Evolutionary conservation across 1,140 invertebrate species (phyloP).

Genomic region (Drosophila sp.): DNA sequence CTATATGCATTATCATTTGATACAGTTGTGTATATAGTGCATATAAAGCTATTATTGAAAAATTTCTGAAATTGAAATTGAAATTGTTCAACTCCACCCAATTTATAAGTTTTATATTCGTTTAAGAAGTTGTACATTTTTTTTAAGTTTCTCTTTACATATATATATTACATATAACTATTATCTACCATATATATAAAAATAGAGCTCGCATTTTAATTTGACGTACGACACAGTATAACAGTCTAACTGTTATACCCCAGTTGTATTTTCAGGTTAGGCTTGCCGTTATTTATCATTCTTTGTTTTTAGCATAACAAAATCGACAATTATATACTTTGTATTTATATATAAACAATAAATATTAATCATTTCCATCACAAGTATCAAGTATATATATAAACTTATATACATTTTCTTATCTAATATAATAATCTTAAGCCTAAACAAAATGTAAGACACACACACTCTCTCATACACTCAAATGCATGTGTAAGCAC

Average conservation of each 20-base stretch:
- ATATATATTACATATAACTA: conserved; percentile 4
- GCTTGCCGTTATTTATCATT: conserved; percentile 16
- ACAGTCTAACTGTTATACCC: conserved; percentile 26
- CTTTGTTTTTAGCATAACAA: conserved; percentile 42
- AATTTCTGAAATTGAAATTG: conserved; percentile 15
- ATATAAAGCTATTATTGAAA: conserved; percentile 26
- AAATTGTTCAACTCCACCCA: conserved; percentile 79
- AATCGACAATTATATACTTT: conserved; percentile 23
- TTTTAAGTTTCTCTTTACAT: conserved; percentile 22
- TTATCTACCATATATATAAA: too few relatives aligned
- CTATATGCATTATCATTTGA: conserved; percentile 15
- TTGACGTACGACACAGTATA: conserved; percentile 32
- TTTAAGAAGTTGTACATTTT: conserved; percentile 64
- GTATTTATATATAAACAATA: conserved; percentile 21
- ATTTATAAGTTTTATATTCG: conserved; percentile 76
- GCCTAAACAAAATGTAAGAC: conserved; percentile 59
- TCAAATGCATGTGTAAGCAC: conserved; percentile 64
- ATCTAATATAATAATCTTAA: conserved; percentile 49
- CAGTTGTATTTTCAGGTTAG: conserved; percentile 22
- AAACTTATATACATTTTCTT: conserved; percentile 28
- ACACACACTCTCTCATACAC: conserved; percentile 24
- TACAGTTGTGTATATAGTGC: conserved; percentile 16
- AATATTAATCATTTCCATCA: conserved; percentile 25
- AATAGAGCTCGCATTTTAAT: conserved; percentile 36
- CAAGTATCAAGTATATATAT: conserved; percentile 21